A percentile compares a stretch with the other conserved stretches of the same genome.
These are phyloP conservation scores for Aegotheles bennettii DNA, from an alignment of 2,113 vertebrate genomes.

Conservation along the genomic window DNA sequence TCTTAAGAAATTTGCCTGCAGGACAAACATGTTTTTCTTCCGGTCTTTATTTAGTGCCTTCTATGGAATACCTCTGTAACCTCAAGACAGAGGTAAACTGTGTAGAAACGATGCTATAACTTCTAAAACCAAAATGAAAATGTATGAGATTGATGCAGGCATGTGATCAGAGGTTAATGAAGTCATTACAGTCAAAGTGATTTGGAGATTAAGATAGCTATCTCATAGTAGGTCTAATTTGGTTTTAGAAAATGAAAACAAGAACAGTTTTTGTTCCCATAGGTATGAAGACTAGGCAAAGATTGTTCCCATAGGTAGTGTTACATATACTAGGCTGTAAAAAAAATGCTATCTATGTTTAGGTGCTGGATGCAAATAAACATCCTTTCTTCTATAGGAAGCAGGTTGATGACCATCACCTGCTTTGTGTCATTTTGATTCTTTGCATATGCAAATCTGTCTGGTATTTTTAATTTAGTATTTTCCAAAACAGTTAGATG, in stretches of 20 bases:
- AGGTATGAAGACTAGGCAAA: background rate
- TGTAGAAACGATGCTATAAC: background rate
- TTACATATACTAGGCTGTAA: too few species aligned
- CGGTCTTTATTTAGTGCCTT: background rate
- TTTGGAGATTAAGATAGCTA: background rate
- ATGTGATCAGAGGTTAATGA: constrained; percentile 2
- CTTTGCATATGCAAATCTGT: background rate
- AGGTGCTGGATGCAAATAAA: background rate
- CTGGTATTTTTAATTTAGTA: background rate
- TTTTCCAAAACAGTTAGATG: background rate
- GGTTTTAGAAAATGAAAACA: background rate
- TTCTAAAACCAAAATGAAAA: background rate
- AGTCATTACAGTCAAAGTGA: background rate
- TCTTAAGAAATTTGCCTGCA: background rate
- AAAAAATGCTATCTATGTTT: background rate
- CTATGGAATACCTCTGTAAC: background rate
- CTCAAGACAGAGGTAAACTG: background rate
- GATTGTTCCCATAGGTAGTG: too few species aligned
- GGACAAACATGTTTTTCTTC: background rate
- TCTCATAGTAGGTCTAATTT: background rate
- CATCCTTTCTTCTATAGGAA: background rate
- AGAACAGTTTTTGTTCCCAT: background rate
- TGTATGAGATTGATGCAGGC: background rate
- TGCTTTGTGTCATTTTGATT: background rate
- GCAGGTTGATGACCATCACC: background rate